phyloP scores from a whole-genome alignment of 2,113 vertebrate species.

The Pandion haliaetus region DNA sequence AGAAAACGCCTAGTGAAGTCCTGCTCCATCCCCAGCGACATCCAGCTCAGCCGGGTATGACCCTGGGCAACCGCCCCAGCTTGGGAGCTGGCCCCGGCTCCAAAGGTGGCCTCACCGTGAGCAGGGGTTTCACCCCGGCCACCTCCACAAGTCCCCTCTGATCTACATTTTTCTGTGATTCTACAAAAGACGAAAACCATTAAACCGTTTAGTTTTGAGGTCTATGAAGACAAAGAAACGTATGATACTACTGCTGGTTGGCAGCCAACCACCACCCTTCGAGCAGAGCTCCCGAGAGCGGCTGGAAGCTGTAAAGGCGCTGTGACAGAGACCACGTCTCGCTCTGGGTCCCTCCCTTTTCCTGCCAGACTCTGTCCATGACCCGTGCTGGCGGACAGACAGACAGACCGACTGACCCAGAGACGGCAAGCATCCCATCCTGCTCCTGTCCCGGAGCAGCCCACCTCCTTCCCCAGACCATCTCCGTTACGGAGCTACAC shows the following conservation, averaged over 20 bases:
- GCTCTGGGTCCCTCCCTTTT: neutral
- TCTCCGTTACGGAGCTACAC: fast-evolving
- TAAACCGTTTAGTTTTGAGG: neutral
- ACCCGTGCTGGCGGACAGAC: neutral
- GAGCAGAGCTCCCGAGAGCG: neutral
- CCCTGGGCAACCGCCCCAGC: neutral
- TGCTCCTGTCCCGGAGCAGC: neutral
- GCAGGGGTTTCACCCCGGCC: neutral
- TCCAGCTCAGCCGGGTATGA: neutral
- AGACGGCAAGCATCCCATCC: neutral
- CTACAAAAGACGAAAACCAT: neutral
- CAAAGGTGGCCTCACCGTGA: fast-evolving
- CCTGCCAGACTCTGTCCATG: neutral
- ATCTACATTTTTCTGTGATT: neutral
- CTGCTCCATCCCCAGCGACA: neutral
- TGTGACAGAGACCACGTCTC: neutral
- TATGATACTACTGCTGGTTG: neutral
- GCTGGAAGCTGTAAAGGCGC: neutral
- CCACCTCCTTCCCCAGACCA: neutral
- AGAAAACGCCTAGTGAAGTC: neutral
- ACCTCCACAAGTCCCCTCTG: neutral
- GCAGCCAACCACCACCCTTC: neutral
- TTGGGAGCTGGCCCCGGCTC: neutral
- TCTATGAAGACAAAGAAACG: neutral
- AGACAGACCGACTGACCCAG: neutral